Evolutionary conservation across 2,888 invertebrate genomes (phyloP), one percentile per base, ranked within the genome.

Genomic region (Pheosia tremula): DNA sequence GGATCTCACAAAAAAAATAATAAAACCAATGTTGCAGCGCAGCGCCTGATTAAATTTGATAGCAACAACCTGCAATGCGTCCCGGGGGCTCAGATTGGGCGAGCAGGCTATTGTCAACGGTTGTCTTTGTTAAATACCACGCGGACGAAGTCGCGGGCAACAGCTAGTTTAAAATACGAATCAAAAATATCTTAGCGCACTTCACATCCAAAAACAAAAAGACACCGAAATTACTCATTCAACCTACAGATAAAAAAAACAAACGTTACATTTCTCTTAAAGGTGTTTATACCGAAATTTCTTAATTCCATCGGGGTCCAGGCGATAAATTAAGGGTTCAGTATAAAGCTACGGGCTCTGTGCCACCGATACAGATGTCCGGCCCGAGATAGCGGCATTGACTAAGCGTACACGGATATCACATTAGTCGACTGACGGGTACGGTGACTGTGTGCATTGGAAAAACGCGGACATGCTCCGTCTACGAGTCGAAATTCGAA

Each of bases 281-380:
- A 56, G 45, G 81, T 79, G 78, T 78, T 74, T 79, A 78, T 83
- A 86, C 85, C 80, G 80, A 75, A 79, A 79, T 79, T 82, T 82
- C 74, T 82, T 80, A 86, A 88, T 84, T 86, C 82, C 80, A 82
- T 75, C 82, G 80, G 78, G 83, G 88, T 79, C 83, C 77, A 77
- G 77, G 86, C 83, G 87, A 91, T 92, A 92, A 92, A 92, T 75
- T 92, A 90, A 89, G 79, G 83, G 73, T 81, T 83, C 87, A 87
- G 87, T 87, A 89, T 92, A 91, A 88, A 90, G 89, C 87, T 84
- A 86, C 87, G 85, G 87, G 83, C 2, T 81, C 80, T 82, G 84
- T 86, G 90, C 91, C 90, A 87, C 91, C 85, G 92, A 91, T 91
- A 91, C 91, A 92, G 92, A 91, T 92, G 93, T 92, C 91, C 83